Base-by-base conservation (phyloP, 2,113 vertebrate genomes). In the Pelobates fuscus region DNA sequence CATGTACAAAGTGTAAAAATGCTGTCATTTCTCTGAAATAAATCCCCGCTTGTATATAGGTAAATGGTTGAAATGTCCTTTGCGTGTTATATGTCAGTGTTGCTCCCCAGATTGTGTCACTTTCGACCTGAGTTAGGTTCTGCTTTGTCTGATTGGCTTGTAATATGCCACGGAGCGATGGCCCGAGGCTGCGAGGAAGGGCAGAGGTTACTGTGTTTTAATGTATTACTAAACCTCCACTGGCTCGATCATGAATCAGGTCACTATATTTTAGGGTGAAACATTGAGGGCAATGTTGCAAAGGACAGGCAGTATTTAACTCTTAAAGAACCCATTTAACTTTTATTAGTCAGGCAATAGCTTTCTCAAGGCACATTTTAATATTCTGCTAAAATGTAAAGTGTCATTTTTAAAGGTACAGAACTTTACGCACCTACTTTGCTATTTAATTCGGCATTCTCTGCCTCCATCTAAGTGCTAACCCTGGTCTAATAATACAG, bases 11-110 rank as follows among this genome's bases (percentile, higher is more conserved):
- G 62, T 73, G 52, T 81, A 71, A 71, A 78, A 54, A 55, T 27
- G 25, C 72, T 70, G 58, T 18, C 54, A 55, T 80, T 79, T 37
- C 25, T 69, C 44, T 70, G 71, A 75, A 79, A 70, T 80, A 81
- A 74, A 60, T 52, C 68, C 62, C 80, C 80, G 79, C 81, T 79
- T 94, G 93, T 93, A 93, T 84, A 95, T 94, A 92, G 80, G 83
- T 83, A 79, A 81, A 78, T 80, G 82, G 80, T 87, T 81, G 81
- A 80, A 84, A 81, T 79, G 67, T 72, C 84, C 82, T 80, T 85
- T 81, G 81, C 75, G 80, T 89, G 81, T 81, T 84, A 30, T 77
- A 81, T 89, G 88, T 90, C 90, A 88, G 88, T 86, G 82, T 86
- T 84, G 86, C 79, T 84, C 80, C 67, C 78, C 80, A 84, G 87